Evolutionary conservation across 2,113 vertebrate genomes (phyloP), one percentile per base, ranked within the genome.

Genomic region (Piprites chloris): DNA sequence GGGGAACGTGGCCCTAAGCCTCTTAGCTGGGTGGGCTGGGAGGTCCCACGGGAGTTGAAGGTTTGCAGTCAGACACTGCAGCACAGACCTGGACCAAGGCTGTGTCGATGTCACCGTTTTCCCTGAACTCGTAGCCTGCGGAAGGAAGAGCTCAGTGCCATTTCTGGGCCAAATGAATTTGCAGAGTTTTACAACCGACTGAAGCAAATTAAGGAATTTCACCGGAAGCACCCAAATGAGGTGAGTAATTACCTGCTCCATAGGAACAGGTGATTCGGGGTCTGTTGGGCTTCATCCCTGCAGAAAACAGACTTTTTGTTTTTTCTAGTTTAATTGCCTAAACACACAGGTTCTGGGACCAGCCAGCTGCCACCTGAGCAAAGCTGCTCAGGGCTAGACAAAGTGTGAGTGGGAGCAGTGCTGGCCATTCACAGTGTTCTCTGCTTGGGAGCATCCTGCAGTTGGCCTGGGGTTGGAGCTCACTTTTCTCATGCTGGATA

Each of bases 141-240:
- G 41, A 99, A 98, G 41, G 99, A 99, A 44, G 99, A 99, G 32
- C 99, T 99, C 19, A 98, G 97, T 58, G 99, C 99, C 77, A 99
- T 99, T 95, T 99, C 99, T 0, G 99, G 99, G 89, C 99, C 99
- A 39, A 99, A 99, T 6, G 99, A 99, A 79, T 99, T 99, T 95
- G 99, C 99, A 0, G 99, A 99, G 88, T 99, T 99, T 96, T 99
- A 99, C 97, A 99, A 99, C 82, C 97, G 99, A 55, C 98, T 99
- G 90, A 99, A 99, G 61, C 99, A 99, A 88, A 99, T 99, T 44
- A 99, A 99, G 93, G 99, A 99, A 81, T 99, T 99, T 87, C 99
- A 99, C 94, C 97, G 99, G 65, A 99, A 99, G 86, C 99, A 99
- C 56, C 99, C 99, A 1, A 99, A 99, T 80, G 99, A 99, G 99